These are phyloP conservation scores for Drosophila meridionalis DNA, from an alignment of 2,888 invertebrate species.

Conservation along the genomic window DNA sequence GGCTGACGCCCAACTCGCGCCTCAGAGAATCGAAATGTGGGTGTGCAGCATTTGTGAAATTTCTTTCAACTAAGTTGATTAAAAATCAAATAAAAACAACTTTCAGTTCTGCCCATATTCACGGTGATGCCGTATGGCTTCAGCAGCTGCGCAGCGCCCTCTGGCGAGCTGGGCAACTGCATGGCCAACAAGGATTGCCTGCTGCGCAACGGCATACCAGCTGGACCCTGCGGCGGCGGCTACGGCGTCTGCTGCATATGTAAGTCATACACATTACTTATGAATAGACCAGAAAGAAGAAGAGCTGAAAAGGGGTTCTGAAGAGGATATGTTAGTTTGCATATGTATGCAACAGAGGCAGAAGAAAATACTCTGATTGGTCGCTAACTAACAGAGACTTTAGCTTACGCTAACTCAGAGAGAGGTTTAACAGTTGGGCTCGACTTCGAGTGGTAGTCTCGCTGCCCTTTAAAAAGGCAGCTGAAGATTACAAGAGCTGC, in stretches of 20 bases:
- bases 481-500: too few species aligned
- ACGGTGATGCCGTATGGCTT: conserved; percentile 92
- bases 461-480: too few species aligned
- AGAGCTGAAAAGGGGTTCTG: too few species aligned
- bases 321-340: too few species aligned
- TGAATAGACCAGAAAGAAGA: too few species aligned
- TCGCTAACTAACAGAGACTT: too few species aligned
- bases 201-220: conserved; percentile 89
- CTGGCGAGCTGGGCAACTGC: conserved; percentile 93
- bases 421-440: too few species aligned
- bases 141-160: conserved; percentile 90
- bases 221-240: conserved; percentile 90
- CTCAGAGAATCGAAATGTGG: conserved; percentile 78
- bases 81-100: background rate
- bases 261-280: conserved; percentile 52
- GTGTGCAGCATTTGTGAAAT: conserved; percentile 36
- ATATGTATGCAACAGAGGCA: too few species aligned
- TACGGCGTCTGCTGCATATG: conserved; percentile 85
- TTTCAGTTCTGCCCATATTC: conserved; percentile 91
- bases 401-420: too few species aligned
- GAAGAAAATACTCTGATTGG: too few species aligned
- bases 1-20: conserved; percentile 67
- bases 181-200: conserved; percentile 90
- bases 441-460: too few species aligned
- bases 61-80: conserved; percentile 16